Base-by-base conservation (phyloP, 2,888 invertebrate species). In the Hemistola chrysoprasaria region DNA sequence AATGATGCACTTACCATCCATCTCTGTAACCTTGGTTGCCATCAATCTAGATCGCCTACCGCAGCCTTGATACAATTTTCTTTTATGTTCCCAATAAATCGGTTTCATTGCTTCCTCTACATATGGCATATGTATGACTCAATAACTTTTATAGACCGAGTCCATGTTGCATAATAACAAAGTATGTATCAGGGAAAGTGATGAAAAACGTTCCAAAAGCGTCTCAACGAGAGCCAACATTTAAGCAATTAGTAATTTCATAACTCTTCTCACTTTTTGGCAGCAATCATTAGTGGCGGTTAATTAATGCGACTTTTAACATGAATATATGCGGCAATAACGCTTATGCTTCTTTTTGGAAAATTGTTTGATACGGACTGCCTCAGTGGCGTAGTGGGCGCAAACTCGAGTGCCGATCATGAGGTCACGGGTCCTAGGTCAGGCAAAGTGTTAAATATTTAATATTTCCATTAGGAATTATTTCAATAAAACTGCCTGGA, bases 41-140 rank as follows among this genome's bases (percentile, higher is more conserved):
- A 62, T 71, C 60, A 60, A 68, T 71, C 59, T 60, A 53, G 53
- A 61, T 66, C 58, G 51, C n/a, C n/a, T 53, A 56, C 53, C 41
- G 37, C 52, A 68, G 59, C 84, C 84, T 82, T 83, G 83, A 70
- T 60, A 77, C 59, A 53, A 56, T 66, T 77, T 78, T 70, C 62
- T 66, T 68, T 63, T 56, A 62, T 46, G 59, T 56, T 62, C 53
- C 63, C 61, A 71, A 71, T 75, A 75, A 79, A 71, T 71, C 67
- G 59, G 54, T 70, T 78, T 76, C 61, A 78, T 79, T 62, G 58
- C 78, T 70, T 76, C 75, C 75, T 71, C 57, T 70, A 57, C 67
- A 71, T 71, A 61, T 75, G 69, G 66, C 43, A 16, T 4, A 16
- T 16, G 45, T 29, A 59, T 75, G 73, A 78, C 53, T 75, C 71